phyloP scores from a whole-genome alignment of 2,888 invertebrate species.

The Allacma fusca region DNA sequence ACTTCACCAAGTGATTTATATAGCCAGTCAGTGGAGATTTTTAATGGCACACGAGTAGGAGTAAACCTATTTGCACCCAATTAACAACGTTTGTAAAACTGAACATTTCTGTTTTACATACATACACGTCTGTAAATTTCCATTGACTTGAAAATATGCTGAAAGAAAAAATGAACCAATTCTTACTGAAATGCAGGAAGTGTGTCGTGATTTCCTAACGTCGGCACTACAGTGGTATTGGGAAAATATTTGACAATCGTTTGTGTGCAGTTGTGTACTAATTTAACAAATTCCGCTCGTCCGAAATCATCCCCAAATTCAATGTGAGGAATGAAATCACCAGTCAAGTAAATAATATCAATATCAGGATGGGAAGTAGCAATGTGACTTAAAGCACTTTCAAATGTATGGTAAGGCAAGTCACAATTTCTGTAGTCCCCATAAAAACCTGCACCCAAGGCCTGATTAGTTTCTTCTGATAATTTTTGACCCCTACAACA shows the following conservation, averaged over 20 bases:
- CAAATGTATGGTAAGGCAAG: constrained; percentile 87
- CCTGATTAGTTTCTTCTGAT: constrained; percentile 76
- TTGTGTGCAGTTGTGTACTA: constrained; percentile 67
- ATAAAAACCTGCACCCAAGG: constrained; percentile 89
- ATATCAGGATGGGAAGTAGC: constrained; percentile 68
- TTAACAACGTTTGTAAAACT: too few relatives aligned
- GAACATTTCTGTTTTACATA: too few relatives aligned
- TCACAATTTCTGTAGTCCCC: constrained; percentile 93
- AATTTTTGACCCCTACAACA: constrained; percentile 64
- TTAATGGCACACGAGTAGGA: neutral
- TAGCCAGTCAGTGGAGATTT: neutral
- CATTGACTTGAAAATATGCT: too few relatives aligned
- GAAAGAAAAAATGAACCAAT: too few relatives aligned
- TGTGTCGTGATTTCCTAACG: constrained; percentile 77
- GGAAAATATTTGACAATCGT: constrained; percentile 70
- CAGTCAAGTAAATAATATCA: constrained; percentile 76
- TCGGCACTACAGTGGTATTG: constrained; percentile 70
- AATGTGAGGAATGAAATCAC: constrained; percentile 86
- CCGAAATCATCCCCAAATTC: constrained; percentile 80
- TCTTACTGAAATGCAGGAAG: constrained; percentile 67
- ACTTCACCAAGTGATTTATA: neutral
- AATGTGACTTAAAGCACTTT: constrained; percentile 90
- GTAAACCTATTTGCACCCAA: too few relatives aligned
- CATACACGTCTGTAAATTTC: too few relatives aligned
- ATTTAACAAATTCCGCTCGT: constrained; percentile 68